Percentiles rank a stretch among this genome's conserved stretches.
Conservation (phyloP, 2,797 vertebrate species). For the Labeo calbasu region DNA sequence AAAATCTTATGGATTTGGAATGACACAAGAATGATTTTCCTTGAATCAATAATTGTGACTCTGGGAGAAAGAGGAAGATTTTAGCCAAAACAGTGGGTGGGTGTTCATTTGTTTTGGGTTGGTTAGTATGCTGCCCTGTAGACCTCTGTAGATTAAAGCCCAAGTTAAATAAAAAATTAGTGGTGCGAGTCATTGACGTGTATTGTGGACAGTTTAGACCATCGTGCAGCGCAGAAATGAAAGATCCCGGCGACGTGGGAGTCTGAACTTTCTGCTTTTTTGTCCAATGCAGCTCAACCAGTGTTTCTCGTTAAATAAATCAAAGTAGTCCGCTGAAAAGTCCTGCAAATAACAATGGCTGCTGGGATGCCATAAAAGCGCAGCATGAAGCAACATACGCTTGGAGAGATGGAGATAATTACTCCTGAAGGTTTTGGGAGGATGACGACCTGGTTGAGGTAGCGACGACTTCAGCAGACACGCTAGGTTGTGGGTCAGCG, state of each 20-base stretch:
- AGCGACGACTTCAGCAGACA: slow-evolving; percentile 10
- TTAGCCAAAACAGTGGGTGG: background rate
- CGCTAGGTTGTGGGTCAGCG: slow-evolving; percentile 22
- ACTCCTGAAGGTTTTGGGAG: slow-evolving; percentile 7
- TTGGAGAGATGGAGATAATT: slow-evolving; percentile 19
- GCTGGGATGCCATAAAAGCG: slow-evolving; percentile 11
- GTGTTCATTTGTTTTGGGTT: background rate
- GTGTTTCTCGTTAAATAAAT: slow-evolving; percentile 37
- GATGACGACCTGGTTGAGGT: background rate
- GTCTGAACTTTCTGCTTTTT: slow-evolving; percentile 18
- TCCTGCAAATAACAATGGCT: slow-evolving; percentile 9
- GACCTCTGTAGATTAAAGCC: background rate
- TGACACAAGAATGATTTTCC: background rate
- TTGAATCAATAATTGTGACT: background rate
- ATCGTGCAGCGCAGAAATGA: background rate
- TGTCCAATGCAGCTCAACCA: background rate
- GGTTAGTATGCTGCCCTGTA: background rate
- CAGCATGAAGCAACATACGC: slow-evolving; percentile 16
- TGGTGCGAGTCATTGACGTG: background rate
- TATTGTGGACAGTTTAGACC: background rate
- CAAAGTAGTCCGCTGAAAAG: slow-evolving; percentile 4
- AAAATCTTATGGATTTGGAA: background rate
- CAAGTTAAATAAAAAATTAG: background rate
- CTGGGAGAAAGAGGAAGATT: background rate
- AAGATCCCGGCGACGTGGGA: background rate